phyloP scores from a whole-genome alignment of 2,797 vertebrate species.

The Pelodytes ibericus region DNA sequence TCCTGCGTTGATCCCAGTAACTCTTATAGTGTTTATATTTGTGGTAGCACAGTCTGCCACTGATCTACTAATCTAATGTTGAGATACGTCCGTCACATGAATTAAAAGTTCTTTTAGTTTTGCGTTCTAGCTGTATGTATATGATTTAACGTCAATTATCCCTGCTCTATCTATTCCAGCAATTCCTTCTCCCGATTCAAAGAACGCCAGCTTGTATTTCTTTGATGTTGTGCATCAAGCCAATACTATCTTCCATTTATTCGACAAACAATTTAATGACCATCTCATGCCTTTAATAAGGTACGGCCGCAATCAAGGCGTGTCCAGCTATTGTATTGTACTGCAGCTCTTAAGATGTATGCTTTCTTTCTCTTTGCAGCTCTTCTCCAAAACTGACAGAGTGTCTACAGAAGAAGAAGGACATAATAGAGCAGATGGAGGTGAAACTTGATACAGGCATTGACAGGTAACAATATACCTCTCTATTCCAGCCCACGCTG shows the following conservation, averaged over 20 bases:
- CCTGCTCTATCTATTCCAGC: conserved; percentile 72
- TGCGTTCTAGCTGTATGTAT: too few species aligned
- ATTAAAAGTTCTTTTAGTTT: too few species aligned
- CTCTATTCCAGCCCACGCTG: conserved; percentile 22
- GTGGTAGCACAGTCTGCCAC: too few species aligned
- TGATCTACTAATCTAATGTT: too few species aligned
- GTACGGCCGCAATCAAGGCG: conserved; percentile 70
- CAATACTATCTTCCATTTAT: conserved; percentile 99
- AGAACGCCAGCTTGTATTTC: conserved; percentile 96
- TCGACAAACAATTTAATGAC: conserved; percentile 99
- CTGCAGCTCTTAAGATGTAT: too few species aligned
- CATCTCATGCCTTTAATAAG: conserved; percentile 98
- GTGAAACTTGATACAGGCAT: conserved; percentile 97
- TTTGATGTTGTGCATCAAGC: conserved; percentile 98
- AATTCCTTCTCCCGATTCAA: conserved; percentile 95
- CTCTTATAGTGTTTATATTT: too few species aligned
- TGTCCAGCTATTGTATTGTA: too few species aligned
- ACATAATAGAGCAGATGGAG: conserved; percentile 98
- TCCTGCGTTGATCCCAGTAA: too few species aligned
- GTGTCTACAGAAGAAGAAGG: conserved; percentile 98
- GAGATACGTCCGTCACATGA: too few species aligned
- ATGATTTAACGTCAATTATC: background rate
- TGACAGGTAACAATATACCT: conserved; percentile 82
- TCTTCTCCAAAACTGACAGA: conserved; percentile 97
- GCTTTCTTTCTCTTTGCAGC: conserved; percentile 67